phyloP scores from a whole-genome alignment of 1,140 invertebrate genomes.

The Calosoma granatense region DNA sequence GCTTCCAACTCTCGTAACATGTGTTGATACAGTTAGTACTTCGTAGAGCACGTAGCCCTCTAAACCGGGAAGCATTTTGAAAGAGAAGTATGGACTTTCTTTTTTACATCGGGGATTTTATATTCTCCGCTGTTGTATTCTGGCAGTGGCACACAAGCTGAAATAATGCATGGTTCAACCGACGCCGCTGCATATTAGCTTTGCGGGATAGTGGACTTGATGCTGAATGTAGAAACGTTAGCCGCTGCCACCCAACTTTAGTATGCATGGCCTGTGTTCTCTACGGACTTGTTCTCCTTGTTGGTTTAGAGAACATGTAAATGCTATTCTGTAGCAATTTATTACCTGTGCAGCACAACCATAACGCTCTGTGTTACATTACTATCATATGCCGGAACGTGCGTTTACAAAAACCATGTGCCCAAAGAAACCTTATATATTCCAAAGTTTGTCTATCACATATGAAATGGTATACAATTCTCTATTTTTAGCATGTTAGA shows the following conservation, averaged over 20 bases:
- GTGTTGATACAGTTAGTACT: constrained; percentile 20
- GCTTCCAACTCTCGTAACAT: constrained; percentile 14
- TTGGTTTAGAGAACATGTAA: constrained; percentile 22
- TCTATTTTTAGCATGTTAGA: no score
- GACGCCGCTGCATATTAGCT: not conserved
- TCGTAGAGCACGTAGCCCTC: constrained; percentile 14
- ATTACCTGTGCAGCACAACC: no score
- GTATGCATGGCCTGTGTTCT: constrained; percentile 19
- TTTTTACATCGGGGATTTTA: constrained; percentile 17
- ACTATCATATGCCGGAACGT: no score
- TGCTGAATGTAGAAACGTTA: constrained; percentile 10
- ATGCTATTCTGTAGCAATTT: constrained; percentile 18
- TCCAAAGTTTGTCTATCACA: no score
- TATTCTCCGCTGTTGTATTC: constrained; percentile 10
- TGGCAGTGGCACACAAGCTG: not conserved
- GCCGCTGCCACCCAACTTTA: constrained; percentile 12
- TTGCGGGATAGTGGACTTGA: constrained; percentile 5
- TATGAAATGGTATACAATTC: no score
- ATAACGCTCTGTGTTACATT: no score
- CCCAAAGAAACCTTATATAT: no score
- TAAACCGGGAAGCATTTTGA: constrained; percentile 7
- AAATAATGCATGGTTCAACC: not conserved
- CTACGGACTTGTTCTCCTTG: constrained; percentile 11
- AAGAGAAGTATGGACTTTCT: constrained; percentile 18
- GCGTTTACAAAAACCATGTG: no score